Evolutionary conservation across 2,113 vertebrate genomes (phyloP), one percentile per base, ranked within the genome.

Genomic region (Corvus cornix): DNA sequence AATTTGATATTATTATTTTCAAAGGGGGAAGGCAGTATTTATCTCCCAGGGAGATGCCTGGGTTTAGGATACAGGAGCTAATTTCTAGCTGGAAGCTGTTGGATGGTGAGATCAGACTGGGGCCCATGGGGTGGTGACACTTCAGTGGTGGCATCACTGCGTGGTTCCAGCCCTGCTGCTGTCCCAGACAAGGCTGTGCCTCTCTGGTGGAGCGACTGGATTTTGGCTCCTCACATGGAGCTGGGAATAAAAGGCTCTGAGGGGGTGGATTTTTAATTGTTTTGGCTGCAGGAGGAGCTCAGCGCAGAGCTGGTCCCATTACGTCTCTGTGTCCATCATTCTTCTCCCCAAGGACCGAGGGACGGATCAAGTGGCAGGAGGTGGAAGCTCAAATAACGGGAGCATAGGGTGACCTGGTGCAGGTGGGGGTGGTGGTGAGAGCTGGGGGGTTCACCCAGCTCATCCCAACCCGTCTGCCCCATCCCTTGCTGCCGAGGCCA

Each of bases 281-380:
- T 82, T 9, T 51, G 82, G 27, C 70, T 52, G 75, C 2, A 14
- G 31, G 53, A 83, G 79, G 58, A 64, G 26, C 70, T 26, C 46
- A 31, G 31, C 2, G 0, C 0, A 0, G 69, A 66, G 56, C 33
- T 0, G 11, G 68, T 73, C 80, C 53, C 0, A 2, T 51, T 44
- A 15, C 22, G 0, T 63, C 24, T 52, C 37, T 2, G 37, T 2
- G 8, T 30, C 76, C 23, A 0, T 43, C 87, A 6, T 26, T 37
- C 48, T 51, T 19, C 60, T 93, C 72, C 44, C 3, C 1, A 15
- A 59, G 81, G 51, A 70, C 46, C 0, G 0, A n/a, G 59, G 64
- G 13, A 31, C 0, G 0, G 90, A 87, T 91, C 35, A 0, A 18
- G 74, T 90, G 69, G 78, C 88, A 77, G 63, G 55, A 89, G 85